Percentiles rank a stretch among this genome's conserved stretches.
Evolutionary conservation across 2,888 invertebrate genomes (phyloP).

Genomic region (Mechanitis mazaeus): DNA sequence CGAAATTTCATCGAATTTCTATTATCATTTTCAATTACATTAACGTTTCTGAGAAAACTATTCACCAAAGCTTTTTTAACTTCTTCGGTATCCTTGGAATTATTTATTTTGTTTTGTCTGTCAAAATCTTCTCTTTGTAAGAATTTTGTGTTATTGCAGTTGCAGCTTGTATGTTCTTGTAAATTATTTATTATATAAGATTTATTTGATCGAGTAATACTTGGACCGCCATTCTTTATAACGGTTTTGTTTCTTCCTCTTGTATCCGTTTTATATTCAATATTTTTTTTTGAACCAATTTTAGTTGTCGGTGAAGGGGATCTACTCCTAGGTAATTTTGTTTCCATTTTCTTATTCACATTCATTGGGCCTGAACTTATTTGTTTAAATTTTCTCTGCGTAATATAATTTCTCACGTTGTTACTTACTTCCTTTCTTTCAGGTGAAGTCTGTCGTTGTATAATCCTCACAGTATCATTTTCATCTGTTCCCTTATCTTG

Average conservation of each 20-base stretch:
- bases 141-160: conserved; percentile 9
- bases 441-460: conserved; percentile 20
- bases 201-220: conserved; percentile 10
- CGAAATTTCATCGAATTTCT: conserved; percentile 24
- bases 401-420: conserved; percentile 14
- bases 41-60: conserved; percentile 43
- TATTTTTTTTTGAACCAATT: conserved; percentile 22
- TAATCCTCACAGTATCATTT: conserved; percentile 27
- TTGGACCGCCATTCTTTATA: conserved; percentile 11
- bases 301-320: conserved; percentile 28
- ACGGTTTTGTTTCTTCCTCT: conserved; percentile 10
- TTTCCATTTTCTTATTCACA: background rate
- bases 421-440: conserved; percentile 19
- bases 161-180: conserved; percentile 13
- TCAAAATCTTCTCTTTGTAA: background rate
- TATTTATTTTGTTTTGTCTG: conserved; percentile 22
- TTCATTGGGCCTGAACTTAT: background rate
- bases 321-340: conserved; percentile 17
- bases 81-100: conserved; percentile 39
- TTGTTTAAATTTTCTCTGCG: conserved; percentile 16
- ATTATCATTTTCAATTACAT: conserved; percentile 33
- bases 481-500: conserved; percentile 34
- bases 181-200: conserved; percentile 10
- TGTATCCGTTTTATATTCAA: conserved; percentile 20
- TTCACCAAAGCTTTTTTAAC: conserved; percentile 52